Conservation (phyloP, 2,888 invertebrate genomes). For the Trissolcus japonicus region DNA sequence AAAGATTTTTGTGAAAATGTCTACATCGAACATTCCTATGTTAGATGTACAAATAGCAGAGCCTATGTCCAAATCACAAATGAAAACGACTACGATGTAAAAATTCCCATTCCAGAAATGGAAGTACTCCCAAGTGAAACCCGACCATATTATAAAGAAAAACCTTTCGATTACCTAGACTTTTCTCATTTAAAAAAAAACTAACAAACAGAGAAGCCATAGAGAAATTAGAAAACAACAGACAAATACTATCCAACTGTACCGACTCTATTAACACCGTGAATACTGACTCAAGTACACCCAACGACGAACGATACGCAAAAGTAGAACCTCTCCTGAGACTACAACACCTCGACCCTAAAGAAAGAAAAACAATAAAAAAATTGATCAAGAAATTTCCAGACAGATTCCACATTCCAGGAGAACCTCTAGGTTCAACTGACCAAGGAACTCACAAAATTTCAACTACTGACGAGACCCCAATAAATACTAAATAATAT, state of each 20-base stretch:
- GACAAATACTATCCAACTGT: not conserved
- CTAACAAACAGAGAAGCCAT: not conserved
- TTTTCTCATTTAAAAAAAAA: not conserved
- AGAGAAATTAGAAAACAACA: not conserved
- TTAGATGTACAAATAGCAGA: not conserved
- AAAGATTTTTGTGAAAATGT: not conserved
- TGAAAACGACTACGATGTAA: not conserved
- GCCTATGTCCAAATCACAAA: constrained; percentile 3
- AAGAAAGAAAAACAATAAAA: constrained; percentile 1
- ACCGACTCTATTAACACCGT: not conserved
- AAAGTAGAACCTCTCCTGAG: constrained; percentile 10
- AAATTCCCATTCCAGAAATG: not conserved
- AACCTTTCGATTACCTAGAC: constrained; percentile 2
- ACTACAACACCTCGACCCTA: constrained; percentile 6
- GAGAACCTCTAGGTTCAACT: constrained; percentile 18
- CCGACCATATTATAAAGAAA: not conserved
- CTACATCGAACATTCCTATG: constrained; percentile 5
- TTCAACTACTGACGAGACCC: constrained; percentile 12
- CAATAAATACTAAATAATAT: constrained; percentile 23
- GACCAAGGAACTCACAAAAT: constrained; percentile 8
- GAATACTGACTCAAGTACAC: not conserved
- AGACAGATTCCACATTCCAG: constrained; percentile 10
- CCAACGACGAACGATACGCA: not conserved
- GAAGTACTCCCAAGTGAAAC: not conserved
- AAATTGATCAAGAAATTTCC: not conserved